A percentile compares a stretch with the other conserved stretches of the same genome.
These are phyloP conservation scores for Adelphocoris suturalis DNA, from an alignment of 2,888 invertebrate genomes.

Conservation along the genomic window DNA sequence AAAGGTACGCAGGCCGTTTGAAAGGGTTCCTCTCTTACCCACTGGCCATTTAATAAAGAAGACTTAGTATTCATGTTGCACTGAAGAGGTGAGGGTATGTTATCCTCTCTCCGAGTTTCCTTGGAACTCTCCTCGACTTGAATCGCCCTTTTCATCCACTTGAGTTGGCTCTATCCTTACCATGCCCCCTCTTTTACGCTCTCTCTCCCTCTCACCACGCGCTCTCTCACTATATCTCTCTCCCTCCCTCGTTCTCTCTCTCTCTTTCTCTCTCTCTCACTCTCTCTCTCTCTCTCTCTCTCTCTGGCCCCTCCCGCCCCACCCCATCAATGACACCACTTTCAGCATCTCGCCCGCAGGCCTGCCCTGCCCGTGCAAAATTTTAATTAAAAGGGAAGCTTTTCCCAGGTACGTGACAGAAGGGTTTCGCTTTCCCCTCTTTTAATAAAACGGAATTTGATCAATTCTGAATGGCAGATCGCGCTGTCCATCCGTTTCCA, in stretches of 20 bases:
- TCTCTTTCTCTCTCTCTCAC: neutral
- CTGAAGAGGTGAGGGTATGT: neutral
- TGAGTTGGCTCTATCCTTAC: neutral
- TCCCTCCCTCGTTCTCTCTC: neutral
- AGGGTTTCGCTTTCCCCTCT: neutral
- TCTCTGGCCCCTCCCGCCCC: neutral
- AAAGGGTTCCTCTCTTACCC: neutral
- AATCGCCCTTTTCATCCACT: neutral
- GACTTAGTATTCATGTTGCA: conserved; percentile 1
- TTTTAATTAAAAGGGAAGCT: conserved; percentile 11
- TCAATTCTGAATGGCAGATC: neutral
- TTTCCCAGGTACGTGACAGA: conserved; percentile 19
- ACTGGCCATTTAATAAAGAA: neutral
- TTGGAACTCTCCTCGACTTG: neutral
- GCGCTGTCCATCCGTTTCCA: neutral
- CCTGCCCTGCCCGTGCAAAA: neutral
- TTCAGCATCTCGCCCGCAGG: neutral
- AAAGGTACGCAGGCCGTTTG: neutral
- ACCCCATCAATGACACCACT: neutral
- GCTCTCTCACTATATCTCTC: neutral
- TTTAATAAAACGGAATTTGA: neutral
- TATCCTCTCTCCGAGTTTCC: neutral
- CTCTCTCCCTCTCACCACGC: neutral
- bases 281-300: neutral
- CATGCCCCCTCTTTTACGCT: neutral